Conservation (phyloP, 1,140 invertebrate species). For the Dendroctonus ponderosae region DNA sequence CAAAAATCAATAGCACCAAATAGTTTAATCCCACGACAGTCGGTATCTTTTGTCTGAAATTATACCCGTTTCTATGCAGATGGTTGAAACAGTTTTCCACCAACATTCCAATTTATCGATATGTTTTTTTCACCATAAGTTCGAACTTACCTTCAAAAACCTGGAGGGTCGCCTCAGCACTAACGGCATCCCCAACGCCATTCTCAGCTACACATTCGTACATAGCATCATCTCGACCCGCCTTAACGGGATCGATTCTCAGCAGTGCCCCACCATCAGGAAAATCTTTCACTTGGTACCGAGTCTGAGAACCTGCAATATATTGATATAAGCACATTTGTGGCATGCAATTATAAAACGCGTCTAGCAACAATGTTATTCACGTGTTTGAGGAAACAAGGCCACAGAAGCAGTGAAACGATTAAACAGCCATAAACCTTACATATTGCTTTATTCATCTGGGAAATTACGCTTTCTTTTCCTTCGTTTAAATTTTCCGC, state of each 20-base stretch:
- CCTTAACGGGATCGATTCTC: constrained; percentile 86
- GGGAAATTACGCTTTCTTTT: constrained; percentile 30
- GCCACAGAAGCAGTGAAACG: constrained; percentile 9
- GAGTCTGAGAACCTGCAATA: constrained; percentile 62
- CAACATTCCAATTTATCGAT: no score
- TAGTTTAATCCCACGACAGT: no score
- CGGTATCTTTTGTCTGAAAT: constrained; percentile 11
- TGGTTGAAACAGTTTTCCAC: no score
- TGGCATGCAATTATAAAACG: no score
- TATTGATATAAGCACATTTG: neutral
- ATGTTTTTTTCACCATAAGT: no score
- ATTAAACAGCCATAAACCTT: constrained; percentile 23
- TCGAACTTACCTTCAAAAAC: constrained; percentile 81
- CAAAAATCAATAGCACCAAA: no score
- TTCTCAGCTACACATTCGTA: constrained; percentile 98
- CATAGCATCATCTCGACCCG: constrained; percentile 78
- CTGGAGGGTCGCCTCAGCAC: constrained; percentile 79
- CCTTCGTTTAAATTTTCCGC: constrained; percentile 29
- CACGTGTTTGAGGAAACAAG: neutral
- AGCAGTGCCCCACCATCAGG: constrained; percentile 76
- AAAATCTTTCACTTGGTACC: constrained; percentile 70
- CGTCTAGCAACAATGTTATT: no score
- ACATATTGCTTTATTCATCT: constrained; percentile 17
- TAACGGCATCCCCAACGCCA: constrained; percentile 90
- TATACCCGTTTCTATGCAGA: neutral